These are phyloP conservation scores for Smutsia temminckii DNA, from an alignment of 2,797 vertebrate genomes.

Conservation along the genomic window DNA sequence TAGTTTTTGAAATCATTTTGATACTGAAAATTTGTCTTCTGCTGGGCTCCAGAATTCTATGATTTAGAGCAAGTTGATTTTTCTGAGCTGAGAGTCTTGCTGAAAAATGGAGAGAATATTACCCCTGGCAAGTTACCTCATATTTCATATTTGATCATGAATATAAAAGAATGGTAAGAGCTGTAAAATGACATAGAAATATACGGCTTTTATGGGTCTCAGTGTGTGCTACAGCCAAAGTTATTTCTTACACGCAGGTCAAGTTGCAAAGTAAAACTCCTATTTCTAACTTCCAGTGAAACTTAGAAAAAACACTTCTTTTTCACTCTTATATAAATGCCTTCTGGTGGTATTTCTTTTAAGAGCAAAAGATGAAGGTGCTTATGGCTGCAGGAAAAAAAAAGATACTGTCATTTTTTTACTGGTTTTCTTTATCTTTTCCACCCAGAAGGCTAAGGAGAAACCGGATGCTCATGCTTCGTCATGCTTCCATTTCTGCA, in stretches of 20 bases:
- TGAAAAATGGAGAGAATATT: not conserved
- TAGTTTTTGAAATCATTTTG: not conserved
- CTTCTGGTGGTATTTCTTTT: conserved; percentile 45
- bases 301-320: not conserved
- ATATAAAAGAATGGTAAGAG: not conserved
- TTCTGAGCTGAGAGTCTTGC: not conserved
- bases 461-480: not conserved
- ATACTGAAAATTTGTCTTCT: not conserved
- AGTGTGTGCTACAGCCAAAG: not conserved
- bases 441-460: conserved; percentile 52
- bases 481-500: conserved; percentile 45
- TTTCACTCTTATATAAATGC: conserved; percentile 30
- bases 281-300: conserved; percentile 40
- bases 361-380: conserved; percentile 21
- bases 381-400: not conserved
- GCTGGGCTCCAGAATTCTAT: not conserved
- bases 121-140: not conserved
- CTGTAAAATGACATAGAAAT: not conserved
- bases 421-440: conserved; percentile 68
- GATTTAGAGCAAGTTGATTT: not conserved
- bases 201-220: not conserved
- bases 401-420: not conserved
- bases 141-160: not conserved
- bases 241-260: not conserved
- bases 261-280: not conserved